Conservation (phyloP, 2,113 vertebrate species). For the Etia nguti region DNA sequence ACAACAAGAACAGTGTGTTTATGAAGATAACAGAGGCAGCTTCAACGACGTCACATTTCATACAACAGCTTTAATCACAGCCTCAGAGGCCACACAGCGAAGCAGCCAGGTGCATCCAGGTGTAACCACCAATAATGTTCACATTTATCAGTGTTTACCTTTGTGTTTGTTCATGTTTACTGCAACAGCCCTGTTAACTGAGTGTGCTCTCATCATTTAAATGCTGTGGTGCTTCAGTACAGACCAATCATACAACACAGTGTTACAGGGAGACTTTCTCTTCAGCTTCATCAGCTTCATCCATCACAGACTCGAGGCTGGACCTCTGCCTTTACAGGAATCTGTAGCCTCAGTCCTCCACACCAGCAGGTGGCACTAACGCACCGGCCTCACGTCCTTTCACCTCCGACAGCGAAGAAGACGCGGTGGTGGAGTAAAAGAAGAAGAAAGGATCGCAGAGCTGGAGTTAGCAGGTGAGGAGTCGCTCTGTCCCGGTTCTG, state of each 20-base stretch:
- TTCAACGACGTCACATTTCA: fast-evolving
- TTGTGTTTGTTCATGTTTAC: fast-evolving
- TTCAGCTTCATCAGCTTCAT: fast-evolving
- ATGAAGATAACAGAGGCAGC: not conserved
- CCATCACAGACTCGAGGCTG: not conserved
- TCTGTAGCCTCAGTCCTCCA: not conserved
- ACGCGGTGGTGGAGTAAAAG: fast-evolving
- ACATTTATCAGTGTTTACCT: not conserved
- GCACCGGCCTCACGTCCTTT: fast-evolving
- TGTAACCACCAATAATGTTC: fast-evolving
- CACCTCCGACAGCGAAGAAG: not conserved
- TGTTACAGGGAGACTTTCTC: fast-evolving
- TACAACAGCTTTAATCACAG: not conserved
- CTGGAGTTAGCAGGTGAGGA: not conserved
- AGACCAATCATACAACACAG: not conserved
- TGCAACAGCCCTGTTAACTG: fast-evolving
- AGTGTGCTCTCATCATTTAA: not conserved
- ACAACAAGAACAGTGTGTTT: not conserved
- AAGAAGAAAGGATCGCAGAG: not conserved
- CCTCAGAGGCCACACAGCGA: not conserved
- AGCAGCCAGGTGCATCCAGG: not conserved
- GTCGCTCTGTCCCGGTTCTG: not conserved
- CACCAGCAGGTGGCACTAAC: fast-evolving
- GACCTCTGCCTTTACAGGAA: not conserved
- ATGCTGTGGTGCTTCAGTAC: not conserved